These are phyloP conservation scores for Porites lobata DNA, from an alignment of 92 coral and sea anemone species.

Conservation along the genomic window DNA sequence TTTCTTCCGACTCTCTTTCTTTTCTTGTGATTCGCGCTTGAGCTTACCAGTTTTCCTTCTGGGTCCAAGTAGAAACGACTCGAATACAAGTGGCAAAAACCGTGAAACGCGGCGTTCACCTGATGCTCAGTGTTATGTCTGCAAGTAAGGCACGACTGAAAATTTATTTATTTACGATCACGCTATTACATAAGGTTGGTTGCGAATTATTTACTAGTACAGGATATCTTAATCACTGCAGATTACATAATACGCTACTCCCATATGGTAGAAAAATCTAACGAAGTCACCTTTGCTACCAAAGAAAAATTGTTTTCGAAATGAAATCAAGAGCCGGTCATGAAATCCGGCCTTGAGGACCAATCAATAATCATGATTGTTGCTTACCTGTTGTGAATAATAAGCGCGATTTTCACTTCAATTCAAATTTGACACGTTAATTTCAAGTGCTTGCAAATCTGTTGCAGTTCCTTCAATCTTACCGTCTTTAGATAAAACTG, in stretches of 20 bases:
- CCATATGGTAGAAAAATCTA: neutral
- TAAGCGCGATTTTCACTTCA: neutral
- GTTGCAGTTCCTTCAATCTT: neutral
- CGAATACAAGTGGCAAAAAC: too few species aligned
- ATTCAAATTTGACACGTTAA: neutral
- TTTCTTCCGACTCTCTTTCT: too few species aligned
- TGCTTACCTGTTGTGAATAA: neutral
- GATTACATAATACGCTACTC: neutral
- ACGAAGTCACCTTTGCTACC: neutral
- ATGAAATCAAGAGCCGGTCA: neutral
- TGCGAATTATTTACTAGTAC: too few species aligned
- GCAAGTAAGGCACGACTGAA: too few species aligned
- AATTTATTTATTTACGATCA: too few species aligned
- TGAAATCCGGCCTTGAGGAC: neutral
- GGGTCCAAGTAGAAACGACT: too few species aligned
- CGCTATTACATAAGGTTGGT: too few species aligned
- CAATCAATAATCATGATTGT: neutral
- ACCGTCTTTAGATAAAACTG: neutral
- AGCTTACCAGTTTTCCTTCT: too few species aligned
- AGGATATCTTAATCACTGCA: too few species aligned
- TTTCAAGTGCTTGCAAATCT: neutral
- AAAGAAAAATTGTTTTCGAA: neutral
- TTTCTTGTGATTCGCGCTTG: too few species aligned
- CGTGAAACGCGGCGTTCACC: too few species aligned
- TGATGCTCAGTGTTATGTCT: too few species aligned